These are phyloP conservation scores for Boloria selene DNA, from an alignment of 2,888 invertebrate genomes.

Conservation along the genomic window DNA sequence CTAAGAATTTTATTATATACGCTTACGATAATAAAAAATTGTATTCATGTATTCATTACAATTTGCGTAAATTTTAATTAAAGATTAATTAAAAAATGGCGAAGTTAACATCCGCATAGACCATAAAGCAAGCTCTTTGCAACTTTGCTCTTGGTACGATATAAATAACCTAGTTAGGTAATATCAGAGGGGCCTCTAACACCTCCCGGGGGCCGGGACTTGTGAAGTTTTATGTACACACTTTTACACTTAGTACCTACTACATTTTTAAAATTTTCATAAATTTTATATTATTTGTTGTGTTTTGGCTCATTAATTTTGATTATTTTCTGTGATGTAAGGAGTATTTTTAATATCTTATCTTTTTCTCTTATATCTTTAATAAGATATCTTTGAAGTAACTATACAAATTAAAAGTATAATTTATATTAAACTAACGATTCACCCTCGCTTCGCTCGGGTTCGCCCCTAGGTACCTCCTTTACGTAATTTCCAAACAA, in stretches of 20 bases:
- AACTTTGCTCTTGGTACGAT: constrained; percentile 17
- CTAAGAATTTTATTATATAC: no score
- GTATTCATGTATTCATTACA: no score
- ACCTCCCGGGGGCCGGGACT: constrained; percentile 18
- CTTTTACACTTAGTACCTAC: constrained; percentile 12
- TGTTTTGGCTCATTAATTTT: neutral
- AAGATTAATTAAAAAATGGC: neutral
- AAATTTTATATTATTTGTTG: neutral
- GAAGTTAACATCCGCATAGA: neutral
- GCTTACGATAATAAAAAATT: no score
- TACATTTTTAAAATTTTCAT: constrained; percentile 20
- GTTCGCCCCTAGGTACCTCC: no score
- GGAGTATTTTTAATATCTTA: no score
- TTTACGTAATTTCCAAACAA: no score
- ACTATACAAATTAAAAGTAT: no score
- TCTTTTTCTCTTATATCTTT: no score
- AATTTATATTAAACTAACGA: no score
- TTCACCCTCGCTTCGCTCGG: no score
- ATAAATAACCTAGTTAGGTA: constrained; percentile 23
- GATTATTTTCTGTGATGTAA: neutral
- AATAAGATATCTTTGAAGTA: no score
- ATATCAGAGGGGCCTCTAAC: constrained; percentile 9
- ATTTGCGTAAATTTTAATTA: no score
- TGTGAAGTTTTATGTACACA: constrained; percentile 10
- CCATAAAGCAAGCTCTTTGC: neutral